phyloP scores from a whole-genome alignment of 2,113 vertebrate species.

The Dasyurus viverrinus region DNA sequence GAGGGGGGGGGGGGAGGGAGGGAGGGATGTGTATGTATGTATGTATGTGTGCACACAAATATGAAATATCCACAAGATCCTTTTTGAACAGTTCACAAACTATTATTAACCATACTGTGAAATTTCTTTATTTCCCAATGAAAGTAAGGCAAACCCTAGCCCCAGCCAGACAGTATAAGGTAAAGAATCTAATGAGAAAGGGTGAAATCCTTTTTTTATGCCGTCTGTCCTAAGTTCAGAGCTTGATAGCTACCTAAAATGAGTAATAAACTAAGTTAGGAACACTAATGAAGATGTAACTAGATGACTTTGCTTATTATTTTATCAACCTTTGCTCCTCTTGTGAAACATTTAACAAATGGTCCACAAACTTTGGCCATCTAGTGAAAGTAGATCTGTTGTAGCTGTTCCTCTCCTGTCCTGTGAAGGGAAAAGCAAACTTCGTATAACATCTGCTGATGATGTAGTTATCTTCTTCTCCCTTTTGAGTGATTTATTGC shows the following conservation, averaged over 20 bases:
- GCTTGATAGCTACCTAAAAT: constrained; percentile 13
- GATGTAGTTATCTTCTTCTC: background rate
- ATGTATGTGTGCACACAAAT: too few relatives aligned
- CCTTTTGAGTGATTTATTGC: background rate
- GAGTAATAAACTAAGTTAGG: constrained; percentile 49
- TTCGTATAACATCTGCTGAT: background rate
- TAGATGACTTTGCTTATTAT: background rate
- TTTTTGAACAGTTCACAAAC: background rate
- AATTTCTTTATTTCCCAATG: constrained; percentile 23
- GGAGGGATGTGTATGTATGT: too few relatives aligned
- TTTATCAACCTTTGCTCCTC: background rate
- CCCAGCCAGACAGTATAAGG: background rate
- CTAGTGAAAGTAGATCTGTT: fast-evolving
- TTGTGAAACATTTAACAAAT: background rate
- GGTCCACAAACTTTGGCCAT: fast-evolving
- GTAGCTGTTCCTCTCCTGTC: background rate
- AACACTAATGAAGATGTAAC: background rate
- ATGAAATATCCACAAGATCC: background rate
- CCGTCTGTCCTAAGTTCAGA: background rate
- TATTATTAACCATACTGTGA: constrained; percentile 3
- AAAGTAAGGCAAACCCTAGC: background rate
- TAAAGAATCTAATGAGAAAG: background rate
- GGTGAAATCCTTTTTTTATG: background rate
- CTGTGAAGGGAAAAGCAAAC: fast-evolving
- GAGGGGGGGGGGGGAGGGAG: too few relatives aligned